Evolutionary conservation across 2,888 invertebrate genomes (phyloP).

Genomic region (Diaprepes abbreviatus): DNA sequence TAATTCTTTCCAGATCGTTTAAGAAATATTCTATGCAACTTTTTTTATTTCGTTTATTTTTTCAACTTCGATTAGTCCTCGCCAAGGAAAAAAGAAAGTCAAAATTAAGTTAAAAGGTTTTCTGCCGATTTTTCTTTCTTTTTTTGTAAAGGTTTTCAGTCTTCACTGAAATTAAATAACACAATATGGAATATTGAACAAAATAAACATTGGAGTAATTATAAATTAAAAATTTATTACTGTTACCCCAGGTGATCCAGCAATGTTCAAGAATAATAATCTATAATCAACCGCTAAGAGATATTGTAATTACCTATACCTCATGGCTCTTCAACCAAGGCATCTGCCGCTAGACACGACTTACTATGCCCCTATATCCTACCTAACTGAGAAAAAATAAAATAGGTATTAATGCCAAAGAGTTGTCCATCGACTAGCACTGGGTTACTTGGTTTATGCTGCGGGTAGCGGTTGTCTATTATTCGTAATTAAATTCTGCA

Average conservation of each 20-base stretch:
- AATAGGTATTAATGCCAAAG: constrained; percentile 40
- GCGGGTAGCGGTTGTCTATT: constrained; percentile 35
- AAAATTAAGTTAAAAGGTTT: too few relatives aligned
- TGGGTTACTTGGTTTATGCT: constrained; percentile 40
- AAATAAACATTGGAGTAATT: too few relatives aligned
- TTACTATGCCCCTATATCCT: constrained; percentile 36
- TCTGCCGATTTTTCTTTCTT: too few relatives aligned
- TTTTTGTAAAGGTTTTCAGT: too few relatives aligned
- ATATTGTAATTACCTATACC: constrained; percentile 21
- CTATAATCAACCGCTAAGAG: neutral
- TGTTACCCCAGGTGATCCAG: neutral
- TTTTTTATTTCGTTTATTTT: too few relatives aligned
- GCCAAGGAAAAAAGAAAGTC: too few relatives aligned
- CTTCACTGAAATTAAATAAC: too few relatives aligned
- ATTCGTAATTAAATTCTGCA: constrained; percentile 3
- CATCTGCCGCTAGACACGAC: constrained; percentile 37
- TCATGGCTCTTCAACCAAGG: constrained; percentile 20
- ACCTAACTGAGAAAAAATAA: constrained; percentile 24
- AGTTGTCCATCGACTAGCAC: constrained; percentile 18
- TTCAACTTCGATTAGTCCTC: too few relatives aligned
- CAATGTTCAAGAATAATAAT: neutral
- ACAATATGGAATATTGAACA: too few relatives aligned
- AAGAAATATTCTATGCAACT: too few relatives aligned
- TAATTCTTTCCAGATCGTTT: too few relatives aligned
- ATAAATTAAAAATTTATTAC: too few relatives aligned